Conservation (phyloP, 2,888 invertebrate genomes). For the Nezara viridula region DNA sequence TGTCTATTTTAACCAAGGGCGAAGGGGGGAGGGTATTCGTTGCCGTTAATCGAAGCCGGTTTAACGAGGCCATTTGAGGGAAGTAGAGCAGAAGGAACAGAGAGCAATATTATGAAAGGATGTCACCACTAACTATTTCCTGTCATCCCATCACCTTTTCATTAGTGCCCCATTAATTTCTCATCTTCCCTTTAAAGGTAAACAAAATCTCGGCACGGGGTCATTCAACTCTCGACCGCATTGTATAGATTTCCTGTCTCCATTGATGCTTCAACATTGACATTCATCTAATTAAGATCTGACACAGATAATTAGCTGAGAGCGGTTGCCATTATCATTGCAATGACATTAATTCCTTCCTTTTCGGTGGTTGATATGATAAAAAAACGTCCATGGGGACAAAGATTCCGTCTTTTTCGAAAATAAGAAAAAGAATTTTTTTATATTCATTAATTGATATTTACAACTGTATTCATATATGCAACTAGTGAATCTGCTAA, state of each 20-base stretch:
- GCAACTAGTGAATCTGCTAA: too few species aligned
- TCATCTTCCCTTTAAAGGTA: not conserved
- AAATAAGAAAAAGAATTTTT: too few species aligned
- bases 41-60: not conserved
- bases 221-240: not conserved
- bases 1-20: not conserved
- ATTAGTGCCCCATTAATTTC: slow-evolving; percentile 29
- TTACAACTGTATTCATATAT: too few species aligned
- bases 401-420: too few species aligned
- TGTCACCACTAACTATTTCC: slow-evolving; percentile 39
- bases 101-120: slow-evolving; percentile 35
- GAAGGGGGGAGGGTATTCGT: not conserved
- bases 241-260: not conserved
- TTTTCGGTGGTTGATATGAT: too few species aligned
- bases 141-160: slow-evolving; percentile 15
- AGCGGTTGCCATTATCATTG: not conserved
- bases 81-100: slow-evolving; percentile 17
- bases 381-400: too few species aligned
- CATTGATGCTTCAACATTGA: not conserved
- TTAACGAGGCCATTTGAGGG: not conserved
- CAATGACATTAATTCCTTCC: not conserved
- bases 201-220: not conserved
- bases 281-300: not conserved
- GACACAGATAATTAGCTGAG: not conserved
- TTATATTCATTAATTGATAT: too few species aligned